Evolutionary conservation across 2,113 vertebrate species (phyloP), one percentile per base, ranked within the genome.

Genomic region (Atherinomorus stipes): DNA sequence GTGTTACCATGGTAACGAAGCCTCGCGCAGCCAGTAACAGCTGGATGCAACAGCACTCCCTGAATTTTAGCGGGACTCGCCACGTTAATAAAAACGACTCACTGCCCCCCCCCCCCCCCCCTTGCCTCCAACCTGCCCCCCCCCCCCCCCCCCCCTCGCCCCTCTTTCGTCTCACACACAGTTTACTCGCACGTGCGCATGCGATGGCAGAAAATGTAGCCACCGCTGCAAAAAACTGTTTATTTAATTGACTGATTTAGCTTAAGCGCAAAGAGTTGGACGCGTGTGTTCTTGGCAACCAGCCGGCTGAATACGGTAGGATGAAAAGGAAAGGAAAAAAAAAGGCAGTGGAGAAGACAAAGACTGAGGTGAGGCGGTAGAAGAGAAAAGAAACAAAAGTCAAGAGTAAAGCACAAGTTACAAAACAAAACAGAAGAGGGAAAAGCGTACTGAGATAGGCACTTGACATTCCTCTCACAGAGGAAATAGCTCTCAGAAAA

Each of bases 11-110:
- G 91, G 91, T 89, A 92, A 94, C 91, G 68, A 86, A 88, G 91
- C 92, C 89, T 92, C 91, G 88, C 84, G 77, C 91, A 94, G 93
- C 93, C 91, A 91, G 91, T 91, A 93, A 93, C 93, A 94, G 93
- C 93, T 94, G 93, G 93, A 93, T 94, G 91, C 91, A 91, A 92
- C 92, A 90, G 88, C 92, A 87, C 92, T 90, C 87, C 81, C 89
- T 84, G 93, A 93, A 92, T 93, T 94, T 92, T 88, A 89, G 90
- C 86, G 80, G 91, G 91, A 93, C 90, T 84, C 72, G 84, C 89
- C 83, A 85, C 85, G 79, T 90, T 89, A 93, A 90, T 88, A 91
- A 89, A 34, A 91, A 83, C 60, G 81, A 93, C 88, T 75, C 76
- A 60, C n/a, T 15, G 51, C 76, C 85, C 80, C 76, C 80, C 81